A percentile compares a stretch with the other conserved stretches of the same genome.
phyloP scores from a whole-genome alignment of 2,797 vertebrate species.

The Hemitrygon akajei region DNA sequence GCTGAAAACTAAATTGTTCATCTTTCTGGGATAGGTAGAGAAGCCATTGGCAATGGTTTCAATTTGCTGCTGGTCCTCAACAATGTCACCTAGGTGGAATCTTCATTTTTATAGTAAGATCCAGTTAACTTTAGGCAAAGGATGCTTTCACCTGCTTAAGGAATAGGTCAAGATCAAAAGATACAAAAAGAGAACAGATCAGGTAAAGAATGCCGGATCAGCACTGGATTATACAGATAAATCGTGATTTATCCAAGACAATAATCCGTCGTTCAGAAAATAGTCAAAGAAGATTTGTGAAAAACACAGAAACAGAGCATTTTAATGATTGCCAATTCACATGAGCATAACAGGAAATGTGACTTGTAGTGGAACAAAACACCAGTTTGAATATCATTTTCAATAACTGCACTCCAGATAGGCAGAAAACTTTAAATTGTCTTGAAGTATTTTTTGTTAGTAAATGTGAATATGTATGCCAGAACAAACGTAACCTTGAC shows the following conservation, averaged over 20 bases:
- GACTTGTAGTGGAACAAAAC: not conserved
- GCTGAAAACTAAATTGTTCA: not conserved
- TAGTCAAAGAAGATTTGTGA: too few species aligned
- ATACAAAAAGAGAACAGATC: not conserved
- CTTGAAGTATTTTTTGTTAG: not conserved
- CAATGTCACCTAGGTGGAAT: not conserved
- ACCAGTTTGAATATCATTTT: not conserved
- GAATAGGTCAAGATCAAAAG: not conserved
- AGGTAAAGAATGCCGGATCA: not conserved
- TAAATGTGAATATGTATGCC: not conserved
- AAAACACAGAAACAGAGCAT: not conserved
- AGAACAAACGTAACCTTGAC: not conserved
- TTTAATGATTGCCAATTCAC: not conserved
- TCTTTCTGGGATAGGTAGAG: not conserved
- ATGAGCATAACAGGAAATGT: not conserved
- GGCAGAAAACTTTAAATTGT: not conserved
- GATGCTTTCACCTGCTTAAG: not conserved
- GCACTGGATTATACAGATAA: not conserved
- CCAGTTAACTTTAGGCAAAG: not conserved
- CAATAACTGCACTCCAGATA: not conserved
- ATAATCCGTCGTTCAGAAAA: not conserved
- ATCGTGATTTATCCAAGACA: not conserved
- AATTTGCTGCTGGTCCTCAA: not conserved
- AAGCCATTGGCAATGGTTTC: not conserved
- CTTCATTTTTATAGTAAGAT: not conserved